Evolutionary conservation across 2,888 invertebrate species (phyloP).

Genomic region (Nezara viridula): DNA sequence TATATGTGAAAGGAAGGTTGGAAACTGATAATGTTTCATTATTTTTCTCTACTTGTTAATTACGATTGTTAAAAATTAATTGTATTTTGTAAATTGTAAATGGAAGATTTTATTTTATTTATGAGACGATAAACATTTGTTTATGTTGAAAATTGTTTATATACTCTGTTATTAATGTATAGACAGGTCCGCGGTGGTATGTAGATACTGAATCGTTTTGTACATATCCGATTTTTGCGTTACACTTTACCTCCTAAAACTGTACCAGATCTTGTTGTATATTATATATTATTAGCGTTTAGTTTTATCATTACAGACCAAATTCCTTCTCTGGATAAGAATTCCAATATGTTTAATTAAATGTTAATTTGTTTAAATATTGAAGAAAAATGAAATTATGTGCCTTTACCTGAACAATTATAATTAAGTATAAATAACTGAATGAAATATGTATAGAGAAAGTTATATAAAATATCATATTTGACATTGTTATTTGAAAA

Average conservation of each 20-base stretch:
- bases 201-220: slow-evolving; percentile 58
- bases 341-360: slow-evolving; percentile 28
- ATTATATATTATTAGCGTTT: slow-evolving; percentile 55
- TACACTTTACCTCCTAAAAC: slow-evolving; percentile 37
- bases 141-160: slow-evolving; percentile 52
- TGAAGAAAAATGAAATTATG: slow-evolving; percentile 60
- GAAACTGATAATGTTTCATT: background rate
- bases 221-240: slow-evolving; percentile 53
- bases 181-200: slow-evolving; percentile 56
- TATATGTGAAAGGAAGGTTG: background rate
- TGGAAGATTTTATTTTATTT: slow-evolving; percentile 50
- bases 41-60: slow-evolving; percentile 39
- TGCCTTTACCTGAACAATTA: slow-evolving; percentile 64
- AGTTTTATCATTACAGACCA: slow-evolving; percentile 61
- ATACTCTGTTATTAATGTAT: slow-evolving; percentile 51
- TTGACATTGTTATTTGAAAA: slow-evolving; percentile 60
- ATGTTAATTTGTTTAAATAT: slow-evolving; percentile 51
- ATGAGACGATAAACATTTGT: slow-evolving; percentile 31
- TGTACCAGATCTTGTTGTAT: slow-evolving; percentile 58
- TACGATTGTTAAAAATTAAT: background rate
- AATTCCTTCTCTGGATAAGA: slow-evolving; percentile 50
- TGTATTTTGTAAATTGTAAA: slow-evolving; percentile 41
- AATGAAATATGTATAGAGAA: slow-evolving; percentile 55
- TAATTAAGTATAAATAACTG: slow-evolving; percentile 58
- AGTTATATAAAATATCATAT: slow-evolving; percentile 56